These are phyloP conservation scores for Rhopalosiphum padi DNA, from an alignment of 1,140 invertebrate genomes.

Conservation along the genomic window DNA sequence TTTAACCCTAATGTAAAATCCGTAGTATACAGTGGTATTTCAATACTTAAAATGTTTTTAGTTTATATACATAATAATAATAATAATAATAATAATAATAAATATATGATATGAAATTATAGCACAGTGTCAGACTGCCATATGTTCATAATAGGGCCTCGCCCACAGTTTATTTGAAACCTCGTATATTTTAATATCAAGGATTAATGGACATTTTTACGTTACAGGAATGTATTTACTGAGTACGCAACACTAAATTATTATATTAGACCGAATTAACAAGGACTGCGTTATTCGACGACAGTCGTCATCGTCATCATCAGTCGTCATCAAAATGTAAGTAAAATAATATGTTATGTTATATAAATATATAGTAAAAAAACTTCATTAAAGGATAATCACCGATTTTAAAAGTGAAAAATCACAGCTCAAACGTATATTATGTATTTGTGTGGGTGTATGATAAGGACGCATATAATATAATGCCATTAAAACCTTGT, in stretches of 20 bases:
- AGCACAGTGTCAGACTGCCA: neutral
- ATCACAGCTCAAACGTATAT: neutral
- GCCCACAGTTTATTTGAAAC: constrained; percentile 5
- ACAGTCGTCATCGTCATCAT: neutral
- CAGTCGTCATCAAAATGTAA: neutral
- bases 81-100: neutral
- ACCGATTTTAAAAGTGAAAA: neutral
- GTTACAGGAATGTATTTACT: neutral
- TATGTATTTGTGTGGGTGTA: neutral
- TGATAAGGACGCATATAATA: neutral
- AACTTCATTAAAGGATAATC: neutral
- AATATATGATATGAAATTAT: constrained; percentile 3
- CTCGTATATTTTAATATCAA: constrained; percentile 19
- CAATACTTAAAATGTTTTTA: constrained; percentile 6
- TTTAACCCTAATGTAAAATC: neutral
- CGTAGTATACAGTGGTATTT: neutral
- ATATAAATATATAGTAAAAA: neutral
- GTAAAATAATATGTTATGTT: neutral
- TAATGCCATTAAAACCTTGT: neutral
- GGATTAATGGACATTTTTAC: constrained; percentile 2
- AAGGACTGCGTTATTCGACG: neutral
- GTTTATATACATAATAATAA: neutral
- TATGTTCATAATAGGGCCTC: neutral
- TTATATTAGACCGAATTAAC: neutral
- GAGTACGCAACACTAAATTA: constrained; percentile 1